Evolutionary conservation across 37 sponge, comb jelly and placozoan species (phyloP), one percentile per base, ranked within the genome.

Genomic region (Hexactinellida sp.): DNA sequence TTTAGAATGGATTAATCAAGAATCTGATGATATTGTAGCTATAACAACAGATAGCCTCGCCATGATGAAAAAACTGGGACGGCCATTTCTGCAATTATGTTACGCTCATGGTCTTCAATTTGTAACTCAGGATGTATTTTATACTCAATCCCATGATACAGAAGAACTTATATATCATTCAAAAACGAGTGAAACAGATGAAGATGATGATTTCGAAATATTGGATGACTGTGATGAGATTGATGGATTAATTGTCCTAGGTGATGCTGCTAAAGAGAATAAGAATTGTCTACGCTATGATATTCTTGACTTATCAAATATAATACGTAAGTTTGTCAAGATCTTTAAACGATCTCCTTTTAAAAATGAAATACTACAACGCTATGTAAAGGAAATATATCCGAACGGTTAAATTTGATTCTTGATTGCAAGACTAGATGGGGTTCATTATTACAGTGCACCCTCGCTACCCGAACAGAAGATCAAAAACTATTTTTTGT

Each of bases 81-180:
- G 10, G 13, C 76, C 76, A 63, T 63, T 63, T 28, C 34, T 21
- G 76, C 76, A 63, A 63, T 63, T 63, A 25, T 63, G 76, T 63
- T 63, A 63, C 13, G 76, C 76, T 32, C 76, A 63, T 63, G 76
- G 76, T 63, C 76, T 63, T 63, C 76, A 63, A 63, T 23, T 63
- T 63, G 76, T 63, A 63, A 63, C 13, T 63, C 76, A 63, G 34
- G 76, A 63, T 47, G 52, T 47, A n/a, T 47, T 47, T 16, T 47
- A 47, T 47, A 19, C 52, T 47, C 9, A 47, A 47, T 47, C 52
- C 9, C 52, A 16, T 47, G 16, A 47, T 16, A 47, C 16, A 47
- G 21, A 7, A 63, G 52, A 47, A 47, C 76, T 7, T 63, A 21
- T 28, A 7, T 63, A 63, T 63, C 13, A 63, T 63, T 63, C 76